Percentiles rank a stretch among this genome's conserved stretches.
phyloP scores from a whole-genome alignment of 2,113 vertebrate species.

The Coptodon rendalli region DNA sequence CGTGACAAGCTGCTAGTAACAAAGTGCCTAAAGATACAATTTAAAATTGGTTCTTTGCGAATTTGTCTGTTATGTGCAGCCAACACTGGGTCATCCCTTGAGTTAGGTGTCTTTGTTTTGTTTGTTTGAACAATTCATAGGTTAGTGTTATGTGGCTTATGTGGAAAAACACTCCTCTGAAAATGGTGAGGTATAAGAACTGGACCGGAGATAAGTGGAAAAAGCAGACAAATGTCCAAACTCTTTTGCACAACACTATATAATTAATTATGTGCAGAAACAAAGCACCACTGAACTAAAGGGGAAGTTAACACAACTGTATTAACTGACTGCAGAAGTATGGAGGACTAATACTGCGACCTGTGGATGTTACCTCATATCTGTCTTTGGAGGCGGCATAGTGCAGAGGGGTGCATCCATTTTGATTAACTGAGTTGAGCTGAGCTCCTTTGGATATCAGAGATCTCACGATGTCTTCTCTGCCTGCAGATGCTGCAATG shows the following conservation, averaged over 20 bases:
- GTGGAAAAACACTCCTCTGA: neutral
- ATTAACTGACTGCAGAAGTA: neutral
- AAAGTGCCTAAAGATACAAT: neutral
- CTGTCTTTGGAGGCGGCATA: slow-evolving; percentile 93
- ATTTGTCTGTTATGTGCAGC: neutral
- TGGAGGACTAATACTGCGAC: neutral
- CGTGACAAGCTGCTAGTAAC: neutral
- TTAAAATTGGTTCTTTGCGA: neutral
- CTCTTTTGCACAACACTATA: neutral
- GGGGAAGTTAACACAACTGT: neutral
- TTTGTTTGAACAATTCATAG: neutral
- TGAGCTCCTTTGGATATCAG: slow-evolving; percentile 86
- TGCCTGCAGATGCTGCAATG: slow-evolving; percentile 92
- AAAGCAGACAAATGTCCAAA: neutral
- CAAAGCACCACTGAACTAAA: neutral
- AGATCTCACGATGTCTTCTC: slow-evolving; percentile 85
- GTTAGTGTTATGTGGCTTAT: neutral
- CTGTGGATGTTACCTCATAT: slow-evolving; percentile 78
- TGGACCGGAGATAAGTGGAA: neutral
- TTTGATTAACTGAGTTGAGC: slow-evolving; percentile 89
- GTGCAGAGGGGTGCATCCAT: slow-evolving; percentile 90
- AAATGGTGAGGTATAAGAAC: neutral
- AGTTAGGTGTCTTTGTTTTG: neutral
- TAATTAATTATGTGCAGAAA: neutral
- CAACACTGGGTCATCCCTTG: neutral